phyloP scores from a whole-genome alignment of 2,888 invertebrate genomes.

The Caenorhabditis imperialis region DNA sequence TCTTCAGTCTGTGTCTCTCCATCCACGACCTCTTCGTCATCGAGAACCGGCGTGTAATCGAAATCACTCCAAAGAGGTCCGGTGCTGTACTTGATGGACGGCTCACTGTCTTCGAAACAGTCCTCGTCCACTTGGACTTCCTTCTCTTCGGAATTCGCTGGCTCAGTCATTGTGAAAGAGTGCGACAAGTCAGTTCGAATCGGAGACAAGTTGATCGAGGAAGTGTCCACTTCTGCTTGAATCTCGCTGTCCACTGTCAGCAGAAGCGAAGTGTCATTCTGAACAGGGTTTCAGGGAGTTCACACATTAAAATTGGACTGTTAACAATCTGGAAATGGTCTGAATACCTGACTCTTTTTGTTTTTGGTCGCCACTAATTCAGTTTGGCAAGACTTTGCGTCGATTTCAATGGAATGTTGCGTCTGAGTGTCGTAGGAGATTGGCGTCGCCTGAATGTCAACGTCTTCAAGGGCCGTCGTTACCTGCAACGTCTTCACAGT shows the following conservation, averaged over 20 bases:
- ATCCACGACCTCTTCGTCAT: conserved; percentile 34
- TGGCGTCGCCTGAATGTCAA: conserved; percentile 47
- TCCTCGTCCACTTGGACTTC: conserved; percentile 39
- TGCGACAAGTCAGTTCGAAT: conserved; percentile 27
- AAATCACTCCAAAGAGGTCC: conserved; percentile 58
- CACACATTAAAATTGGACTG: conserved; percentile 9
- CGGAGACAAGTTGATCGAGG: conserved; percentile 39
- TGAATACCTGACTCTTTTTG: conserved; percentile 57
- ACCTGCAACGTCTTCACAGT: too few species aligned
- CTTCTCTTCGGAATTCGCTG: conserved; percentile 37
- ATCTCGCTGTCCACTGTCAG: conserved; percentile 39
- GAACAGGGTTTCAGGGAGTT: conserved; percentile 2
- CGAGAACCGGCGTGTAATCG: conserved; percentile 37
- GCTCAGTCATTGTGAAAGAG: conserved; percentile 46
- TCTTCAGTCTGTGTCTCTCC: conserved; percentile 48
- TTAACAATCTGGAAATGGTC: neutral
- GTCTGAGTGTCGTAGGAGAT: conserved; percentile 53
- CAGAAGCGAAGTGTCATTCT: conserved; percentile 12
- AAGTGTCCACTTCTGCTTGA: conserved; percentile 37
- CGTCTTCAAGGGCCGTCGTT: conserved; percentile 14
- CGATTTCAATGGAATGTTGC: conserved; percentile 46
- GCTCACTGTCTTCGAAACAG: conserved; percentile 16
- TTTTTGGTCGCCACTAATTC: conserved; percentile 52
- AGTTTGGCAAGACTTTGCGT: conserved; percentile 56
- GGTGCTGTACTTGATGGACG: conserved; percentile 3